Percentiles rank a stretch among this genome's conserved stretches.
These are phyloP conservation scores for Falcunculus frontatus DNA, from an alignment of 2,113 vertebrate genomes.

Conservation along the genomic window DNA sequence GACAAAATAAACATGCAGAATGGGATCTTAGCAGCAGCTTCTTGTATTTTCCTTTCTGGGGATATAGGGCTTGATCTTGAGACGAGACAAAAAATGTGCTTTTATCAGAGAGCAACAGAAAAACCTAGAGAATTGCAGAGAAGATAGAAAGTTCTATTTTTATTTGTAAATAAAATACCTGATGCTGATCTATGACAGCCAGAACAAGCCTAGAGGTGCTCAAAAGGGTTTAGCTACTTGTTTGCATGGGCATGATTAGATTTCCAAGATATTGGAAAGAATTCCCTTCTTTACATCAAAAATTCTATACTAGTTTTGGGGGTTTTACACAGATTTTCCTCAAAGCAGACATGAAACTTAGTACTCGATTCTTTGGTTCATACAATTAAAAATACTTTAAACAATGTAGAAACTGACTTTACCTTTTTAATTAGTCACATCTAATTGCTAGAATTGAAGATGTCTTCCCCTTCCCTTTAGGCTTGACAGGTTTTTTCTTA, in stretches of 20 bases:
- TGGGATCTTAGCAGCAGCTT: slow-evolving; percentile 8
- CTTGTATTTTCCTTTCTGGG: slow-evolving; percentile 13
- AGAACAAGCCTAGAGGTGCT: background rate
- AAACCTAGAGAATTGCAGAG: background rate
- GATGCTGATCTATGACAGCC: background rate
- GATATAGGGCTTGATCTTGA: background rate
- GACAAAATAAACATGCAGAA: slow-evolving; percentile 54
- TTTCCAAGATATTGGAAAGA: background rate
- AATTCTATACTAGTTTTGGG: background rate
- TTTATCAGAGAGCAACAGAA: background rate
- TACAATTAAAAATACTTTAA: background rate
- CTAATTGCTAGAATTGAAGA: background rate
- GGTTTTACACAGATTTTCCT: background rate
- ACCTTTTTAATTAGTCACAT: background rate
- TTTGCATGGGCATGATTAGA: background rate
- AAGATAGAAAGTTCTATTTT: background rate
- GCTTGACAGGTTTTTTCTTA: background rate
- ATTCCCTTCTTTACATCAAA: background rate
- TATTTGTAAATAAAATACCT: background rate
- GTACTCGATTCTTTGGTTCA: background rate
- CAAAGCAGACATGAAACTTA: background rate
- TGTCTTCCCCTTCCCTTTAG: background rate
- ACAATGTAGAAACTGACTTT: background rate
- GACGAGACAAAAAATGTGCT: background rate
- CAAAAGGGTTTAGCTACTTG: background rate